Percentiles rank a stretch among this genome's conserved stretches.
These are phyloP conservation scores for Rallus limicola DNA, from an alignment of 2,113 vertebrate species.

Conservation along the genomic window DNA sequence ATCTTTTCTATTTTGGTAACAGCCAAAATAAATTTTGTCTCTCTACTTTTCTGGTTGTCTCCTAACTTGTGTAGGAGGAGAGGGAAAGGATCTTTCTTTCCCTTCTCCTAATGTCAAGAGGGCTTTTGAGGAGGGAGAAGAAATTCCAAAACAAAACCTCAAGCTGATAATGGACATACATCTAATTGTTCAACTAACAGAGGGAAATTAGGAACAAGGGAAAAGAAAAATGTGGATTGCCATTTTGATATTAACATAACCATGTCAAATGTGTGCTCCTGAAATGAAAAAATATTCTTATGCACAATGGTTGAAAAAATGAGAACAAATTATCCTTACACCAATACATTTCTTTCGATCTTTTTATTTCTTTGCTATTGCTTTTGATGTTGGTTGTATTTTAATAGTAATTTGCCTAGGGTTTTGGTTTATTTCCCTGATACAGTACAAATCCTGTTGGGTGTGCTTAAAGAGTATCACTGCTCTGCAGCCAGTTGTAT, in stretches of 20 bases:
- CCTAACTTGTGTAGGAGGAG: not conserved
- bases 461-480: conserved; percentile 37
- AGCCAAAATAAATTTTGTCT: not conserved
- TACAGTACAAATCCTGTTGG: conserved; percentile 42
- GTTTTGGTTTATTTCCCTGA: conserved; percentile 47
- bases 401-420: conserved; percentile 25
- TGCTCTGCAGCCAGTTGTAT: conserved; percentile 46
- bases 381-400: conserved; percentile 38
- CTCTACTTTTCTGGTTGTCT: not conserved
- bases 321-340: conserved; percentile 3
- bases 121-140: not conserved
- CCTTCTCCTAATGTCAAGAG: not conserved
- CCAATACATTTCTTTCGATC: not conserved
- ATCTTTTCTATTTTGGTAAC: not conserved
- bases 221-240: not conserved
- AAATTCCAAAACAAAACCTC: not conserved
- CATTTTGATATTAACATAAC: not conserved
- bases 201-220: not conserved
- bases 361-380: conserved; percentile 4
- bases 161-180: not conserved
- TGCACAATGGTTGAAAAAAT: not conserved
- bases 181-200: not conserved
- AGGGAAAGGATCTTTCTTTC: not conserved
- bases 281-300: not conserved
- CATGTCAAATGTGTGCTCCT: not conserved